These are phyloP conservation scores for Pogonomyrmex barbatus DNA, from an alignment of 1,140 invertebrate genomes.

Conservation along the genomic window DNA sequence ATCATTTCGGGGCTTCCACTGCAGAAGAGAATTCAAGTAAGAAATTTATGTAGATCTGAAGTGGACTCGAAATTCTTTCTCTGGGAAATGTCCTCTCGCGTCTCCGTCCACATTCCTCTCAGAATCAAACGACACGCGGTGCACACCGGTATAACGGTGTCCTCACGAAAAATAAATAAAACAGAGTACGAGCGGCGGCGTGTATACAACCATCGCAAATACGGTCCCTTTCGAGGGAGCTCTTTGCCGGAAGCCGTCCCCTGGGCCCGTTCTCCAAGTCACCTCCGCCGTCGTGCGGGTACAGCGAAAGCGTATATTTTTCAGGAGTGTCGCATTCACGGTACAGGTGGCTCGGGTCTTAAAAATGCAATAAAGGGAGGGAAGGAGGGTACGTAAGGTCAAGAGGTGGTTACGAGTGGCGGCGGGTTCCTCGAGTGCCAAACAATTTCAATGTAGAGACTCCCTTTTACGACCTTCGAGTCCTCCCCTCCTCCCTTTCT, in stretches of 20 bases:
- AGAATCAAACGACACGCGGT: slow-evolving; percentile 26
- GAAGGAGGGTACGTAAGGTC: slow-evolving; percentile 70
- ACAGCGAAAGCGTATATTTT: slow-evolving; percentile 35
- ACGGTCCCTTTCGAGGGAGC: slow-evolving; percentile 41
- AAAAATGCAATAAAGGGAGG: slow-evolving; percentile 64
- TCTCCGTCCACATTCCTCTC: slow-evolving; percentile 15
- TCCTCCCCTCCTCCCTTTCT: neutral
- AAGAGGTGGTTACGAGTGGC: slow-evolving; percentile 72
- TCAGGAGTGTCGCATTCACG: slow-evolving; percentile 44
- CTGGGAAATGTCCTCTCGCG: neutral
- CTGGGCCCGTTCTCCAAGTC: slow-evolving; percentile 8
- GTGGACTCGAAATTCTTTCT: slow-evolving; percentile 35
- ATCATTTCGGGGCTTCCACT: neutral
- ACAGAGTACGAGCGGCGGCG: slow-evolving; percentile 29
- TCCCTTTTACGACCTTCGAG: slow-evolving; percentile 51
- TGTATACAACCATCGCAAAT: slow-evolving; percentile 49
- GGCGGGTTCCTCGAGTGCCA: slow-evolving; percentile 67
- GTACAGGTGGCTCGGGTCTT: slow-evolving; percentile 64
- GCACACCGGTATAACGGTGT: slow-evolving; percentile 24
- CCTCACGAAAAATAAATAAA: slow-evolving; percentile 49
- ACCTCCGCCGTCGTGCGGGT: neutral
- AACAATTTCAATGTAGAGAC: slow-evolving; percentile 68
- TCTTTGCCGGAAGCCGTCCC: slow-evolving; percentile 40
- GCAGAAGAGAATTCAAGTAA: neutral
- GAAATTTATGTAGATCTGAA: neutral